These are phyloP conservation scores for Catostomus latipinnis DNA, from an alignment of 2,797 vertebrate genomes.

Conservation along the genomic window DNA sequence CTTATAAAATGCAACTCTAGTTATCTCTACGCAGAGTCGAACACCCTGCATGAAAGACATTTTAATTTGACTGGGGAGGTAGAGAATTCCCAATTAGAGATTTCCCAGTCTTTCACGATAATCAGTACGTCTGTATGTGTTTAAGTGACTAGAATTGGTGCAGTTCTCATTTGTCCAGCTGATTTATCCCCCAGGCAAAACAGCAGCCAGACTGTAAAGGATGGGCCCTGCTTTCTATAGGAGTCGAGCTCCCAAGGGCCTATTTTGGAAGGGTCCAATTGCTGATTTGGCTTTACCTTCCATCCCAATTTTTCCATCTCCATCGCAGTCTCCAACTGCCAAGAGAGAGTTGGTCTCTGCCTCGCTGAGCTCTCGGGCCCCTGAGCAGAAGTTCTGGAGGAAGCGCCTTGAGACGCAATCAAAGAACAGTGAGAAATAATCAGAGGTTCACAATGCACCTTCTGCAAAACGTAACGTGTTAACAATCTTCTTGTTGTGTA, in stretches of 20 bases:
- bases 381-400: constrained; percentile 80
- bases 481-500: no score
- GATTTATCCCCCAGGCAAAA: constrained; percentile 18
- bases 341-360: constrained; percentile 80
- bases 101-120: constrained; percentile 4
- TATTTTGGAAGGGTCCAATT: neutral
- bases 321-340: constrained; percentile 73
- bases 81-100: constrained; percentile 24
- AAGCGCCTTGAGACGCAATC: constrained; percentile 73
- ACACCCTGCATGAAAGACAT: neutral
- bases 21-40: neutral
- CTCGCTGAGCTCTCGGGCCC: constrained; percentile 81
- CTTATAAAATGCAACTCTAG: no score
- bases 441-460: neutral
- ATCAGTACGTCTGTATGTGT: neutral
- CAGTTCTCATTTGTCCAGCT: neutral
- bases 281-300: constrained; percentile 48
- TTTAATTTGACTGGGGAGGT: neutral
- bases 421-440: constrained; percentile 22
- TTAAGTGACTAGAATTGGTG: neutral
- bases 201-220: neutral
- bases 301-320: constrained; percentile 66
- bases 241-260: neutral
- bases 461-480: no score
- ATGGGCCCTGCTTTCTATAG: constrained; percentile 31